A percentile compares a stretch with the other conserved stretches of the same genome.
Conservation (phyloP, 2,888 invertebrate species). For the Trichopoda pennipes region DNA sequence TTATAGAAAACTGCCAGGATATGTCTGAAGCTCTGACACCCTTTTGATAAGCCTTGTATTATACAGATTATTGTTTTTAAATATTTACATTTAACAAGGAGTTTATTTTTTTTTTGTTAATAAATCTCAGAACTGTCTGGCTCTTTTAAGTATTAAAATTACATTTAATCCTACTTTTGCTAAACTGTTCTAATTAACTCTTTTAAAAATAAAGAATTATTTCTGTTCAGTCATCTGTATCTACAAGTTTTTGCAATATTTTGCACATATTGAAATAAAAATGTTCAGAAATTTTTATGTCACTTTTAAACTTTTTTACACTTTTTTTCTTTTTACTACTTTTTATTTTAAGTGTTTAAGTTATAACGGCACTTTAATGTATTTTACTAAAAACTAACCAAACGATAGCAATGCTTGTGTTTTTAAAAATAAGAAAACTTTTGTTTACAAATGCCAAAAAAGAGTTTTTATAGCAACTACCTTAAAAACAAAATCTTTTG, state of each 20-base stretch:
- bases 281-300: background rate
- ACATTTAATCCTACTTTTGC: too few species aligned
- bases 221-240: background rate
- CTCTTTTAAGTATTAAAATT: too few species aligned
- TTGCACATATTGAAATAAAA: slow-evolving; percentile 25
- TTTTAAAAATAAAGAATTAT: too few species aligned
- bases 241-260: slow-evolving; percentile 26
- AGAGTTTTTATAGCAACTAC: slow-evolving; percentile 20
- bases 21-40: too few species aligned
- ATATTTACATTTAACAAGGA: too few species aligned
- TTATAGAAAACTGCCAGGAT: too few species aligned
- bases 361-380: slow-evolving; percentile 41
- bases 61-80: too few species aligned
- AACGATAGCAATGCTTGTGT: background rate
- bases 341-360: background rate
- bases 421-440: background rate
- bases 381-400: slow-evolving; percentile 18
- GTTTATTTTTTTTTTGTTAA: too few species aligned
- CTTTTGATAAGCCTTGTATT: too few species aligned
- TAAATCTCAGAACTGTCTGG: too few species aligned
- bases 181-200: too few species aligned
- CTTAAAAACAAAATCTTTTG: slow-evolving; percentile 20
- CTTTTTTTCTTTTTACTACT: slow-evolving; percentile 5
- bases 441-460: background rate
- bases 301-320: slow-evolving; percentile 27